Evolutionary conservation across 2,113 vertebrate species (phyloP).

Genomic region (Ailurus styani): DNA sequence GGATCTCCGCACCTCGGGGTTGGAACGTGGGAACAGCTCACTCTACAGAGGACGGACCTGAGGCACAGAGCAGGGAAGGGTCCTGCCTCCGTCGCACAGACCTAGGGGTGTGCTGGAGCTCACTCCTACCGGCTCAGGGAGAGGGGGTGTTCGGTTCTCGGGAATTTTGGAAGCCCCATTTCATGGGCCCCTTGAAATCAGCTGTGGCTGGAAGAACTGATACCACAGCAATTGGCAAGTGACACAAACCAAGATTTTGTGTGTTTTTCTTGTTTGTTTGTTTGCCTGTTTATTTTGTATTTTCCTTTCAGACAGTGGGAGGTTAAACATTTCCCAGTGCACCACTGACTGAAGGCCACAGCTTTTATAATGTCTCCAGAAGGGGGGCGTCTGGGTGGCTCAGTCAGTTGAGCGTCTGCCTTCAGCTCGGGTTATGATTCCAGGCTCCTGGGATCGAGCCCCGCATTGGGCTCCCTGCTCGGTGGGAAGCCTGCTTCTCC

Average conservation of each 20-base stretch:
- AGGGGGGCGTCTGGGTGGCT: not conserved
- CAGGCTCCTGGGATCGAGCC: too few relatives aligned
- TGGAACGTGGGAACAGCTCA: not conserved
- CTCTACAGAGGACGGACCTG: not conserved
- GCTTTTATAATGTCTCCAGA: not conserved
- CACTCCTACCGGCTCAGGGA: not conserved
- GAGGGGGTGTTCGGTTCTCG: accelerated
- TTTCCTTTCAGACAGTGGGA: not conserved
- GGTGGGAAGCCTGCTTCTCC: too few relatives aligned
- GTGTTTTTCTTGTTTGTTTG: too few relatives aligned
- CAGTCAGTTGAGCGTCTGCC: too few relatives aligned
- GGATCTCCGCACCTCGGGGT: not conserved
- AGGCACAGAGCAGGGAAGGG: not conserved
- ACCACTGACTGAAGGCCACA: not conserved
- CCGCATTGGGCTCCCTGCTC: too few relatives aligned
- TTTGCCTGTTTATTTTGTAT: not conserved
- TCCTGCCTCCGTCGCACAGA: not conserved
- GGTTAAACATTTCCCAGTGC: slow-evolving; percentile 25
- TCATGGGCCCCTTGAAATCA: not conserved
- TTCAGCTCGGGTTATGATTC: too few relatives aligned
- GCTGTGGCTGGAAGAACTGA: not conserved
- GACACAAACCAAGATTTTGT: not conserved
- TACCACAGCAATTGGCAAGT: not conserved
- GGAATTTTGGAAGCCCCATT: not conserved
- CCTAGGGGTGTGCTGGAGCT: not conserved